phyloP scores from a whole-genome alignment of 2,888 invertebrate species.

The Dasypolia templi region DNA sequence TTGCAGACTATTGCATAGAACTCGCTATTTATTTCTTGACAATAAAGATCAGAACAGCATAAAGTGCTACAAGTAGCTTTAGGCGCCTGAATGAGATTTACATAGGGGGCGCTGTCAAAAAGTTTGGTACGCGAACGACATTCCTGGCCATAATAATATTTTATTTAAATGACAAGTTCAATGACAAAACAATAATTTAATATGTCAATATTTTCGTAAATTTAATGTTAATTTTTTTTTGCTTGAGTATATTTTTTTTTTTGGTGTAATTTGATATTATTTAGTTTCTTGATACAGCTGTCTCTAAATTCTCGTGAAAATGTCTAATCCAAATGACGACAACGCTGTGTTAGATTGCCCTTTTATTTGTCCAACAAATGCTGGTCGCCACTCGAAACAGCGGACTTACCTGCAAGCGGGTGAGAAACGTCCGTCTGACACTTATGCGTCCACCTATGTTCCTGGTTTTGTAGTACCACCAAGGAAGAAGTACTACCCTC shows the following conservation, averaged over 20 bases:
- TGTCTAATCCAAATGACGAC: constrained; percentile 67
- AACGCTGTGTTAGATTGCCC: constrained; percentile 75
- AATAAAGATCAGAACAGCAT: not conserved
- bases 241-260: constrained; percentile 15
- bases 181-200: not conserved
- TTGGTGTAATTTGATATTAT: constrained; percentile 48
- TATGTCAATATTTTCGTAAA: constrained; percentile 36
- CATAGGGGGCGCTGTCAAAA: not conserved
- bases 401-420: constrained; percentile 66
- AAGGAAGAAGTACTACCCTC: constrained; percentile 76
- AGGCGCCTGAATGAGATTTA: not conserved
- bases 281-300: constrained; percentile 47
- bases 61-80: not conserved
- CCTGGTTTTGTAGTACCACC: constrained; percentile 82
- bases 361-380: constrained; percentile 75
- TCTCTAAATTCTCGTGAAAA: constrained; percentile 71
- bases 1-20: not conserved
- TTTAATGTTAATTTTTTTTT: constrained; percentile 21
- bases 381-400: fast-evolving
- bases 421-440: constrained; percentile 45
- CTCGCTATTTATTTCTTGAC: not conserved
- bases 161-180: not conserved
- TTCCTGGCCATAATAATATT: constrained; percentile 25
- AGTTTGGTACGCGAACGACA: not conserved
- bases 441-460: constrained; percentile 73